These are phyloP conservation scores for Rhimphoctona megacephalus DNA, from an alignment of 2,888 invertebrate genomes.

Conservation along the genomic window DNA sequence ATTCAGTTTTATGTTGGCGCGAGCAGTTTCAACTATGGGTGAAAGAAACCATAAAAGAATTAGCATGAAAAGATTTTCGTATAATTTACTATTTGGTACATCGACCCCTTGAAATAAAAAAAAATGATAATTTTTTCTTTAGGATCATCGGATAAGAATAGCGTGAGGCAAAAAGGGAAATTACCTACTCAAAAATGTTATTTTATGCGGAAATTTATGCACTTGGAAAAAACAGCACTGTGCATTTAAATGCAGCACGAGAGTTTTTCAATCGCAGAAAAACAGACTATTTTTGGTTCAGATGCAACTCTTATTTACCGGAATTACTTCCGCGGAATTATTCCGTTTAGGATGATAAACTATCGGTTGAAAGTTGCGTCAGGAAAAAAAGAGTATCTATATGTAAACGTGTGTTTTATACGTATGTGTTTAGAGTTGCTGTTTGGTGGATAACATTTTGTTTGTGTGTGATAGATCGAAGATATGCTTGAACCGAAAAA, in stretches of 20 bases:
- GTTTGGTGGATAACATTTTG: conserved; percentile 5
- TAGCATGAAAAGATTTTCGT: neutral
- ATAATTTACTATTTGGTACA: neutral
- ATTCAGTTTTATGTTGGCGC: neutral
- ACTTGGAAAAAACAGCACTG: neutral
- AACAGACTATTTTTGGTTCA: neutral
- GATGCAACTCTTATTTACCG: neutral
- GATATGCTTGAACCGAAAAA: neutral
- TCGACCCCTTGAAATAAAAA: neutral
- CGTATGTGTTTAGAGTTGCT: neutral
- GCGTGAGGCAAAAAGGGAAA: neutral
- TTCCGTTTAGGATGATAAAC: conserved; percentile 10
- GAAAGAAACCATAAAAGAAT: neutral
- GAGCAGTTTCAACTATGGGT: too few relatives aligned
- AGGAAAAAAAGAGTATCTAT: conserved; percentile 6
- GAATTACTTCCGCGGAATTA: neutral
- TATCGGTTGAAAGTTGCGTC: conserved; percentile 27
- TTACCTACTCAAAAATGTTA: neutral
- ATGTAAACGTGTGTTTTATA: neutral
- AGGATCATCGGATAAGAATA: too few relatives aligned
- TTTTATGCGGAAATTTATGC: neutral
- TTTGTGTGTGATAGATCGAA: conserved; percentile 15
- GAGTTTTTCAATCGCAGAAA: neutral
- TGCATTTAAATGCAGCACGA: neutral
- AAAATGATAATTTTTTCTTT: neutral